Evolutionary conservation across 2,888 invertebrate genomes (phyloP), one percentile per base, ranked within the genome.

Genomic region (Zonitis immaculata): DNA sequence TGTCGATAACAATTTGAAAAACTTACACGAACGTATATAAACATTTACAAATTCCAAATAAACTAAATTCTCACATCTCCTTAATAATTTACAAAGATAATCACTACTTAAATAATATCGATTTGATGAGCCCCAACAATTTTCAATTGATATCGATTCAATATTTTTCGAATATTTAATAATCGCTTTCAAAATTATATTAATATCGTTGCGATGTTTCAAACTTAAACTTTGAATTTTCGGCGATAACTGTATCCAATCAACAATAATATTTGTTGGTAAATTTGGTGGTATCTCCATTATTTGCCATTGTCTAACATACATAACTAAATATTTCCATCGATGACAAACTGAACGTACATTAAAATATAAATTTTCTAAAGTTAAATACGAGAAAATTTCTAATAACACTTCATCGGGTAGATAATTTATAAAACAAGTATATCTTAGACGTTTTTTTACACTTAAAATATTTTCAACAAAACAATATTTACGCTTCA

Each of bases 11-110:
- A 56, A 43, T 35, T 46, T 49, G 32, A 56, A 52, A 46, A 56
- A 56, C 32, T 46, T 49, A 28, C 56, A 52, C 12, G 49, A 52
- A 7, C 56, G 51, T 30, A 56, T 52, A 28, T 47, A 32, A 20
- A 52, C 56, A 18, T 27, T 39, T n/a, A 52, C 47, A 47, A 56
- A 56, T 39, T 52, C 49, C n/a, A 56, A 52, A 11, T 52, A 46
- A 9, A 18, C 49, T 11, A 52, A 25, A n/a, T 52, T 52, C 25
- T 46, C 46, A 28, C 56, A 52, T n/a, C 49, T 45, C 1, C 18
- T 44, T 9, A 56, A 28, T 22, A 56, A 46, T 11, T 49, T 52
- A 14, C 56, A 52, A 14, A 56, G 56, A 20, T 18, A 18, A 1
- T 14, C 3, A 27, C 56, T 56, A 11, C 39, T 26, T 7, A 56